Evolutionary conservation across 2,797 vertebrate genomes (phyloP).

Genomic region (Lepus townsendii): DNA sequence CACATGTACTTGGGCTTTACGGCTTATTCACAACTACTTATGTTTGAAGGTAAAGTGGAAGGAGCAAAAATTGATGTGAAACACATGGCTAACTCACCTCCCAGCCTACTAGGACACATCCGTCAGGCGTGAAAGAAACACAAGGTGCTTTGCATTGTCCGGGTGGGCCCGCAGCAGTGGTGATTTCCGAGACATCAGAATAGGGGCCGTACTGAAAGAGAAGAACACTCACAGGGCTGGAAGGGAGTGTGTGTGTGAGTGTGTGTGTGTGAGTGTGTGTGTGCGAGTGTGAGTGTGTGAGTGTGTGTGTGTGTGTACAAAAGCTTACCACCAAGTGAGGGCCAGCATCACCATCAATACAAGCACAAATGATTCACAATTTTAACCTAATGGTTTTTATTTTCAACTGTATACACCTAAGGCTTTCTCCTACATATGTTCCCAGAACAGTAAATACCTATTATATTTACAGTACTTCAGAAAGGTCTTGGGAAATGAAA

Average conservation of each 20-base stretch:
- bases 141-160: constrained; percentile 94
- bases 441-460: neutral
- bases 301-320: neutral
- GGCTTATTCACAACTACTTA: fast-evolving
- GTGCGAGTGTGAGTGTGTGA: too few relatives aligned
- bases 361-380: neutral
- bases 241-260: too few relatives aligned
- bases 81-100: constrained; percentile 91
- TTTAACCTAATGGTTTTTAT: neutral
- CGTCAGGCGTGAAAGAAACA: constrained; percentile 92
- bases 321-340: neutral
- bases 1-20: neutral
- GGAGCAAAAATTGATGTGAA: fast-evolving
- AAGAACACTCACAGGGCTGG: neutral
- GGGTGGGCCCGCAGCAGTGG: constrained; percentile 96
- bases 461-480: neutral
- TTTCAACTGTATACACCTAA: neutral
- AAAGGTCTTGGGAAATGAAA: too few relatives aligned
- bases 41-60: neutral
- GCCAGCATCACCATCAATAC: neutral
- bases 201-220: constrained; percentile 92
- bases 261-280: too few relatives aligned
- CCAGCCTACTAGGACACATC: constrained; percentile 94
- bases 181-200: constrained; percentile 93
- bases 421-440: neutral